A percentile compares a stretch with the other conserved stretches of the same genome.
Evolutionary conservation across 2,888 invertebrate species (phyloP).

Genomic region (Pristionchus entomophagus): DNA sequence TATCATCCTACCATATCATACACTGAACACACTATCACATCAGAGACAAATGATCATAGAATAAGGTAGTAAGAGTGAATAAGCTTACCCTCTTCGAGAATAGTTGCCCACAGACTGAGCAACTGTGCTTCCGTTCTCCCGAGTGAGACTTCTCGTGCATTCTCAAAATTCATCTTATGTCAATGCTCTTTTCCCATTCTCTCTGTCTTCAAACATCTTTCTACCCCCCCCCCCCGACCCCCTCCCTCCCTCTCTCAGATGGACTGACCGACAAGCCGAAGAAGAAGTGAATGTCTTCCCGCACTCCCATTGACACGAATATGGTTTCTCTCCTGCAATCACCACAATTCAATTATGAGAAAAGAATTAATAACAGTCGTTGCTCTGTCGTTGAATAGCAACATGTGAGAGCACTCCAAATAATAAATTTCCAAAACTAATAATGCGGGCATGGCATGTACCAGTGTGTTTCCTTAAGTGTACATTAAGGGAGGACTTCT

Average conservation of each 20-base stretch:
- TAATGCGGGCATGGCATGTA: constrained; percentile 15
- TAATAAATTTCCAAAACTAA: background rate
- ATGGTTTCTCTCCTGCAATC: constrained; percentile 61
- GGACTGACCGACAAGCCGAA: constrained; percentile 52
- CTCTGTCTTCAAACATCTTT: background rate
- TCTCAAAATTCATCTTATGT: constrained; percentile 44
- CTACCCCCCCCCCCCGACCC: too few relatives aligned
- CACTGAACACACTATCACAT: background rate
- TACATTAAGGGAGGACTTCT: constrained; percentile 58
- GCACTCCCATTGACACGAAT: constrained; percentile 67
- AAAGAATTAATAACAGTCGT: background rate
- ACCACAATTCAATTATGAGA: background rate
- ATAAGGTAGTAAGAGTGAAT: background rate
- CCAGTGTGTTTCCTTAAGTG: constrained; percentile 53
- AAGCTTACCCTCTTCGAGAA: constrained; percentile 48
- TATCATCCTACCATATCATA: too few relatives aligned
- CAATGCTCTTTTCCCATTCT: background rate
- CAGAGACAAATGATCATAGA: background rate
- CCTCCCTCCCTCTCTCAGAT: background rate
- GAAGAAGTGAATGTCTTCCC: constrained; percentile 65
- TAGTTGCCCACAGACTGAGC: constrained; percentile 46
- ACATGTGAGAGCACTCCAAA: too few relatives aligned
- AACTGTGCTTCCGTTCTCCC: constrained; percentile 50
- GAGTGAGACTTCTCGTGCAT: constrained; percentile 65
- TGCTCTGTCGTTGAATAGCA: too few relatives aligned